Evolutionary conservation across 2,888 invertebrate species (phyloP), one percentile per base, ranked within the genome.

Genomic region (Watsonalla cultraria): DNA sequence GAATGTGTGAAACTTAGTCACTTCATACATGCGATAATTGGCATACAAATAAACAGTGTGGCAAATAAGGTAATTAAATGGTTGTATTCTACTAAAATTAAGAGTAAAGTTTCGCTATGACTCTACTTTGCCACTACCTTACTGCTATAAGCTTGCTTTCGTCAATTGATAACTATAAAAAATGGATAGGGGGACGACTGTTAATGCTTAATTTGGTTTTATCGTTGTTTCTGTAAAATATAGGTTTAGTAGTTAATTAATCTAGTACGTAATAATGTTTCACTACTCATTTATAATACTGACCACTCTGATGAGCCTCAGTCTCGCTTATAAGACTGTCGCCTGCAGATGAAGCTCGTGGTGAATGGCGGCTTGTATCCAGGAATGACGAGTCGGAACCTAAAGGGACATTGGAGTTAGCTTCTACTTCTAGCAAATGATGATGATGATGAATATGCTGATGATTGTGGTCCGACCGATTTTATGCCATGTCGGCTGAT

Each of bases 61-160:
- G 90, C 90, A 88, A 85, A 86, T 66, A 76, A 87, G 76, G 77
- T 73, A 74, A 71, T 74, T 67, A 72, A 24, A 75, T 80, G 77
- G 78, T 71, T 76, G 60, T 66, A 75, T 67, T 75, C 79, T 82
- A 84, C 78, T 65, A 54, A 77, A 82, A 81, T 73, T 66, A 86
- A 75, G 89, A 89, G 89, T 90, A 90, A 90, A 78, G 90, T 90
- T 90, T 90, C 90, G 90, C 90, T 84, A 86, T 89, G 90, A 90
- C 84, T 87, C 88, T 86, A 89, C 86, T 84, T 87, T 88, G 89
- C 90, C 89, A 90, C 88, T 88, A 88, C 84, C 72, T 70, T 76
- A 82, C 77, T 78, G 82, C 74, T 74, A 65, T 66, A 84, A 86
- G 84, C 82, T 81, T 80, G 74, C 74, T 73, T 68, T 72, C 72